Conservation (phyloP, 2,888 invertebrate species). For the Drosophila nigricruria region DNA sequence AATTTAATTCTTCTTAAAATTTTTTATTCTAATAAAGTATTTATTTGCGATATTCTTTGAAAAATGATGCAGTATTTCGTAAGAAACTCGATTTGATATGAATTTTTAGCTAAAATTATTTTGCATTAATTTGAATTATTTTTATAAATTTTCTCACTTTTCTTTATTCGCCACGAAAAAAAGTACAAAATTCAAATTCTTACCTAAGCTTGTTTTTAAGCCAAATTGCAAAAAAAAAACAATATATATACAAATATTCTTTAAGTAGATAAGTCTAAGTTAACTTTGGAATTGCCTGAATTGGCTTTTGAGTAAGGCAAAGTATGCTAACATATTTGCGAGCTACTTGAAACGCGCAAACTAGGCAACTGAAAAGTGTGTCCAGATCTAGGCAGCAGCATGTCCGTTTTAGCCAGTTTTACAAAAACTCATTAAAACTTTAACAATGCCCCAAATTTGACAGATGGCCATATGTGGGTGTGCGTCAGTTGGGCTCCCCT, state of each 20-base stretch:
- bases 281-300: constrained; percentile 11
- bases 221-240: constrained; percentile 32
- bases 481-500: constrained; percentile 1
- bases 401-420: constrained; percentile 12
- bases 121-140: not conserved
- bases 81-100: no score
- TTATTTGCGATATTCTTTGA: no score
- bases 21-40: no score
- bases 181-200: not conserved
- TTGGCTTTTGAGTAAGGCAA: constrained; percentile 16
- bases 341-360: constrained; percentile 42
- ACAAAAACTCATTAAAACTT: constrained; percentile 67
- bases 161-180: not conserved
- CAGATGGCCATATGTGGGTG: constrained; percentile 35
- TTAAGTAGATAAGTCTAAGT: constrained; percentile 31
- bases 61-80: no score
- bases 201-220: constrained; percentile 25
- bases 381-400: constrained; percentile 2
- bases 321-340: constrained; percentile 25
- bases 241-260: not conserved
- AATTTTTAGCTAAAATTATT: not conserved
- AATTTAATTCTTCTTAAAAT: no score
- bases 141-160: not conserved
- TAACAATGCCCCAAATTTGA: constrained; percentile 21
- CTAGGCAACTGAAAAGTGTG: constrained; percentile 32